phyloP scores from a whole-genome alignment of 2,888 invertebrate genomes.

The Ormyrus rosae region DNA sequence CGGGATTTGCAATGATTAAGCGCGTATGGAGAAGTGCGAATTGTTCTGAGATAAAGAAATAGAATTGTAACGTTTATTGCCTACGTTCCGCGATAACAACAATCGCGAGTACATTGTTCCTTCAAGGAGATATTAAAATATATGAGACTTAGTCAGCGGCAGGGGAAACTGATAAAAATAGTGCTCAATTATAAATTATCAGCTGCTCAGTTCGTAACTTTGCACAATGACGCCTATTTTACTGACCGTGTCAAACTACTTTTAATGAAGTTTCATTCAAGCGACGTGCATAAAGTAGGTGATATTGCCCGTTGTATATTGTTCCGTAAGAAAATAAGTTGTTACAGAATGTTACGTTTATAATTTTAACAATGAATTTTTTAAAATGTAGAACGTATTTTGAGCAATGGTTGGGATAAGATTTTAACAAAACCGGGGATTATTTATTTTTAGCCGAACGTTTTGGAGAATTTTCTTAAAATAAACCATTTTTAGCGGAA shows the following conservation, averaged over 20 bases:
- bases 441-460: too few species aligned
- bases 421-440: too few species aligned
- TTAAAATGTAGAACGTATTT: too few species aligned
- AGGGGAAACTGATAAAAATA: slow-evolving; percentile 39
- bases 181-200: slow-evolving; percentile 45
- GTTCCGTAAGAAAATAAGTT: too few species aligned
- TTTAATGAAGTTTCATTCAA: background rate
- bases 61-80: background rate
- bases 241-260: background rate
- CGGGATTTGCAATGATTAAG: too few species aligned
- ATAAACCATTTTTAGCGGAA: slow-evolving; percentile 29
- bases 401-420: too few species aligned
- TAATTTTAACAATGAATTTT: too few species aligned
- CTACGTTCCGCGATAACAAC: slow-evolving; percentile 29
- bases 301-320: too few species aligned
- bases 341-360: too few species aligned
- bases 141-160: slow-evolving; percentile 34
- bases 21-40: too few species aligned
- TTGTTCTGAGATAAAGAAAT: too few species aligned
- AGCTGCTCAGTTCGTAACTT: background rate
- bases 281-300: background rate
- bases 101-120: slow-evolving; percentile 20
- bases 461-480: slow-evolving; percentile 11
- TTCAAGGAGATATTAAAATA: slow-evolving; percentile 37
- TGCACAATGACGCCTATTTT: background rate